These are phyloP conservation scores for Ryuthela nishihirai DNA, from an alignment of 2,888 invertebrate genomes.

Conservation along the genomic window DNA sequence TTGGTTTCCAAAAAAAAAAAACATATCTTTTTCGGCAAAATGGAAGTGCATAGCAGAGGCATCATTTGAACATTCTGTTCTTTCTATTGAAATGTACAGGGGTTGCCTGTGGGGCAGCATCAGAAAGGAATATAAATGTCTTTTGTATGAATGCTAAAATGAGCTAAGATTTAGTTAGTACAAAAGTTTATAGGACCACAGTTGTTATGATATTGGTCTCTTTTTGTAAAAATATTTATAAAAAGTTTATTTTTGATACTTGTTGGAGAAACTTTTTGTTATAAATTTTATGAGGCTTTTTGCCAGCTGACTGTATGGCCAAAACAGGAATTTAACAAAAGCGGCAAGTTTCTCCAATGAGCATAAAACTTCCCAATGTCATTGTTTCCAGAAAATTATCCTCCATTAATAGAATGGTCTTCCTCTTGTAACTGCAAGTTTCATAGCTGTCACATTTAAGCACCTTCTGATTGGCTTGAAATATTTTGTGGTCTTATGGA, in stretches of 20 bases:
- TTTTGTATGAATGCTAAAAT: neutral
- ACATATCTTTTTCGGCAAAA: neutral
- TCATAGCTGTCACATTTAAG: no score
- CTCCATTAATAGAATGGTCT: no score
- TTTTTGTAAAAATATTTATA: slow-evolving; percentile 49
- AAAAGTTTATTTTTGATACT: slow-evolving; percentile 65
- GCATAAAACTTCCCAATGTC: no score
- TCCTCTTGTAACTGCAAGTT: no score
- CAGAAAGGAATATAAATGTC: neutral
- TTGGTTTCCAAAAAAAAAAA: neutral
- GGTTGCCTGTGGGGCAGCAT: neutral
- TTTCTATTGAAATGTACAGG: neutral
- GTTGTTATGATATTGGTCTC: slow-evolving; percentile 49
- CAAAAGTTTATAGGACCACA: slow-evolving; percentile 44
- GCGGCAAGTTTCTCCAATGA: slow-evolving; percentile 24
- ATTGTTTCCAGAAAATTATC: no score
- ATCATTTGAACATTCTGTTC: no score
- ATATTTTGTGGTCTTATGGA: no score
- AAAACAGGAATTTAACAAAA: neutral
- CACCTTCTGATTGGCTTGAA: no score
- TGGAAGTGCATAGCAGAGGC: neutral
- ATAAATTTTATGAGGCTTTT: slow-evolving; percentile 11
- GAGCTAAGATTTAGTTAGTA: slow-evolving; percentile 32
- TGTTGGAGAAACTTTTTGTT: slow-evolving; percentile 55
- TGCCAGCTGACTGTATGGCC: slow-evolving; percentile 1